phyloP scores from a whole-genome alignment of 2,888 invertebrate genomes.

The Pelosia muscerda region DNA sequence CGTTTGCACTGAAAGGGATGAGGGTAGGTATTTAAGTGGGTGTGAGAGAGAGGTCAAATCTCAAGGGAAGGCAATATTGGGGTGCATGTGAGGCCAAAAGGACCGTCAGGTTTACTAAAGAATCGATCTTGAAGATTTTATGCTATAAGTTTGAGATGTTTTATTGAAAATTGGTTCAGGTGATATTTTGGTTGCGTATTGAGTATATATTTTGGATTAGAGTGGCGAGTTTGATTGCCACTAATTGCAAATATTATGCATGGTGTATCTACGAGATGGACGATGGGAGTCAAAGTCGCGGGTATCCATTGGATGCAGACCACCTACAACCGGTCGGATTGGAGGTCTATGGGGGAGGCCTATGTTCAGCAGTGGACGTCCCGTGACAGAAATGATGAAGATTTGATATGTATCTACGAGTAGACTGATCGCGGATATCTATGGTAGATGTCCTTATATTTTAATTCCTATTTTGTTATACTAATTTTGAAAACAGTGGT shows the following conservation, averaged over 20 bases:
- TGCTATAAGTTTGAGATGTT: conserved; percentile 30
- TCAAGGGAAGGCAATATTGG: conserved; percentile 72
- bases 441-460: background rate
- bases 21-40: conserved; percentile 51
- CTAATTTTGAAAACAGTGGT: background rate
- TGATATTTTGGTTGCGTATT: background rate
- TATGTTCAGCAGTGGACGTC: no score
- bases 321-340: no score
- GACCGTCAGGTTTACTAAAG: conserved; percentile 72
- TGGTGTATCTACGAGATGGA: no score
- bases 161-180: conserved; percentile 34
- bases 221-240: background rate
- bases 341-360: no score
- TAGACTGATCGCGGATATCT: background rate
- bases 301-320: no score
- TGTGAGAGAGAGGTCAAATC: conserved; percentile 62
- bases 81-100: conserved; percentile 76
- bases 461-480: background rate
- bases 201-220: background rate
- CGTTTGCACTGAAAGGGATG: conserved; percentile 76
- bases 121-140: conserved; percentile 83
- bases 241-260: no score
- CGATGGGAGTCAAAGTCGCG: no score
- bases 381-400: no score
- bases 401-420: no score